Conservation (phyloP, 2,113 vertebrate species). For the Galbula dea region DNA sequence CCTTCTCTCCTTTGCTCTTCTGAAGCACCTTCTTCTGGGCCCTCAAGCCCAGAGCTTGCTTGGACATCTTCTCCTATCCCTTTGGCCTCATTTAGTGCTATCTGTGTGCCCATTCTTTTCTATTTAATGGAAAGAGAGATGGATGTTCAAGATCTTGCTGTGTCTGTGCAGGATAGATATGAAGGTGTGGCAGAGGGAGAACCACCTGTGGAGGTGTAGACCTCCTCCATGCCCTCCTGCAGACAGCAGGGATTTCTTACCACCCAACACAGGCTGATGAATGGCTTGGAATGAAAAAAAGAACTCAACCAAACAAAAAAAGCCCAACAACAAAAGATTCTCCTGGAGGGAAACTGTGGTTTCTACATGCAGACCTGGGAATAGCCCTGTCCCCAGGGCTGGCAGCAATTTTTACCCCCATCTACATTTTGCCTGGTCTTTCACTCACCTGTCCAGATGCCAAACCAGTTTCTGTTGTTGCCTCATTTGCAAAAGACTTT, state of each 20-base stretch:
- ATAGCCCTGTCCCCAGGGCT: neutral
- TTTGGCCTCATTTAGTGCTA: neutral
- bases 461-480: neutral
- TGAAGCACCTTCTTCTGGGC: neutral
- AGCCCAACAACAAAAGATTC: neutral
- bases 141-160: neutral
- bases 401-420: neutral
- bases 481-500: neutral
- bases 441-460: neutral
- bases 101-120: neutral
- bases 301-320: no score
- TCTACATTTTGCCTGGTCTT: neutral
- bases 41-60: neutral
- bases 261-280: neutral
- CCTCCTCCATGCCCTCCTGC: neutral
- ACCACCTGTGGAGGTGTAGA: neutral
- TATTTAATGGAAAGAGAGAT: fast-evolving
- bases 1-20: neutral
- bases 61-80: neutral
- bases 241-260: neutral
- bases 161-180: neutral
- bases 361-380: neutral
- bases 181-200: neutral
- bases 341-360: neutral
- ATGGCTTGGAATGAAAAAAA: neutral